These are phyloP conservation scores for Dendrolimus punctatus DNA, from an alignment of 1,140 invertebrate species.

Conservation along the genomic window DNA sequence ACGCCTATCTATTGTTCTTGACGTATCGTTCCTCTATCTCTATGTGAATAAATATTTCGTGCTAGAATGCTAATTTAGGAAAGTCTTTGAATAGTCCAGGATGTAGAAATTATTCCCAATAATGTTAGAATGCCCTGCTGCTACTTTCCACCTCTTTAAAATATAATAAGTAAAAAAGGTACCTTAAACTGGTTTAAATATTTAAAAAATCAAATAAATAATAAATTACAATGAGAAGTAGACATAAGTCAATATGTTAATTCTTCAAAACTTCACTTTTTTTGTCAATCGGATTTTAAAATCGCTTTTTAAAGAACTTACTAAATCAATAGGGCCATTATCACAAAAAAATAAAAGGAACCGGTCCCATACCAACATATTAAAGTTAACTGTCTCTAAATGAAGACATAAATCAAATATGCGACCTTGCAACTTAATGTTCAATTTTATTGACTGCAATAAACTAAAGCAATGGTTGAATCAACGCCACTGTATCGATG, in stretches of 20 bases:
- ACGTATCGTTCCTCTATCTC: too few relatives aligned
- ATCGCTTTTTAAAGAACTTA: not conserved
- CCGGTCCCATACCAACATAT: not conserved
- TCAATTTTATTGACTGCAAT: constrained; percentile 70
- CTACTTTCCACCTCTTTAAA: too few relatives aligned
- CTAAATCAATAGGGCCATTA: constrained; percentile 1
- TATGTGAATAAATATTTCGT: too few relatives aligned
- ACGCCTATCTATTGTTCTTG: too few relatives aligned
- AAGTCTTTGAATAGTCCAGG: not conserved
- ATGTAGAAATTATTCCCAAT: not conserved
- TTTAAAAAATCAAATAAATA: too few relatives aligned
- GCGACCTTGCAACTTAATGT: constrained; percentile 68
- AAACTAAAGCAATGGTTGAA: constrained; percentile 69
- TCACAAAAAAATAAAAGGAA: not conserved
- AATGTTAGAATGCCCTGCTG: too few relatives aligned
- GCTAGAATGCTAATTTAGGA: too few relatives aligned
- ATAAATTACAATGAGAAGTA: too few relatives aligned
- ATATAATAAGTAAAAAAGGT: too few relatives aligned
- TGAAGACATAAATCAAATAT: constrained; percentile 63
- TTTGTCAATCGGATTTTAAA: not conserved
- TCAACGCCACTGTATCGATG: constrained; percentile 64
- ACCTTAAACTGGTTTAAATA: too few relatives aligned
- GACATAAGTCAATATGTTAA: too few relatives aligned
- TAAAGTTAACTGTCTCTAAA: constrained; percentile 31
- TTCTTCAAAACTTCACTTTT: too few relatives aligned